Percentiles rank a stretch among this genome's conserved stretches.
Evolutionary conservation across 2,888 invertebrate species (phyloP).

Genomic region (Epiblema foenella): DNA sequence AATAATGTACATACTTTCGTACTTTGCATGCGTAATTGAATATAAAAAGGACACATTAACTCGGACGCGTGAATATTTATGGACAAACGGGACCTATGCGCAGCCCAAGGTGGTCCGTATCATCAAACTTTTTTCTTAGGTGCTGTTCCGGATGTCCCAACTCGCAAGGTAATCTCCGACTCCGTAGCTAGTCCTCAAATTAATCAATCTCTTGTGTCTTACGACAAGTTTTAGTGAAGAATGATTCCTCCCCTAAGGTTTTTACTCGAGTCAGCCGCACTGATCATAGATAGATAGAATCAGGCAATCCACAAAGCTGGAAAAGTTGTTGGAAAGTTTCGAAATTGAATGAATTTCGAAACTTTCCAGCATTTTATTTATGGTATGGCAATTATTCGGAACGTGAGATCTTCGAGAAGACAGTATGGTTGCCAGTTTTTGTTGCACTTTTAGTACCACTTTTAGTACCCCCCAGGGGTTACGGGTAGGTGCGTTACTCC

Average conservation of each 20-base stretch:
- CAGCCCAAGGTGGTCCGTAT: slow-evolving; percentile 24
- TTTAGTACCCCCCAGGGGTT: too few species aligned
- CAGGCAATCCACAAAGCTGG: slow-evolving; percentile 8
- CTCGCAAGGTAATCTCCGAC: slow-evolving; percentile 25
- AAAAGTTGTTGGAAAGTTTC: too few species aligned
- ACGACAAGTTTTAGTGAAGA: background rate
- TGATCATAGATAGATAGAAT: background rate
- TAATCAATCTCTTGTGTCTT: slow-evolving; percentile 23
- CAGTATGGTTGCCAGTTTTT: too few species aligned
- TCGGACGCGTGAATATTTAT: slow-evolving; percentile 28
- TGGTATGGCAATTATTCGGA: too few species aligned
- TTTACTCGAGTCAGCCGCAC: too few species aligned
- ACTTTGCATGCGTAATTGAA: background rate
- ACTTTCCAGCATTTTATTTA: too few species aligned
- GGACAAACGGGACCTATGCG: slow-evolving; percentile 26
- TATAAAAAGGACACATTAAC: slow-evolving; percentile 31
- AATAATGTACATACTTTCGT: slow-evolving; percentile 12
- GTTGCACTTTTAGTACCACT: too few species aligned
- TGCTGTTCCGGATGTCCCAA: slow-evolving; percentile 24
- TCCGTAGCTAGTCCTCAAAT: background rate
- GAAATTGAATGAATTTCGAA: slow-evolving; percentile 12
- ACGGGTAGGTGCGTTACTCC: too few species aligned
- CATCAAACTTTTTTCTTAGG: slow-evolving; percentile 35
- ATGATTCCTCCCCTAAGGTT: background rate
- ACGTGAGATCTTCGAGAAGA: too few species aligned